Base-by-base conservation (phyloP, 2,113 vertebrate genomes). In the Thunnus thynnus region DNA sequence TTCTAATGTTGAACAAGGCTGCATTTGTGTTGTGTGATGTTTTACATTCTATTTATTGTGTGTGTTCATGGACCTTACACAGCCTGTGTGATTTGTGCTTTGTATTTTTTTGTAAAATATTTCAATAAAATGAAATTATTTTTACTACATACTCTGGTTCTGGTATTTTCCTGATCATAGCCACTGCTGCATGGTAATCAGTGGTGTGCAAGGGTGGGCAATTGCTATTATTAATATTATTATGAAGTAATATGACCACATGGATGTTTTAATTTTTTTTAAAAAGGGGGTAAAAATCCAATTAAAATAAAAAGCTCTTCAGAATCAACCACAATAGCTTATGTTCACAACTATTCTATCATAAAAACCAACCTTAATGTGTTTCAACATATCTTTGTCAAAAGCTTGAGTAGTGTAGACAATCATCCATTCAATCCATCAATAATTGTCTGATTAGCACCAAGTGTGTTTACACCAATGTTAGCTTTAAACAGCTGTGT, bases 31-130 rank as follows among this genome's bases (percentile, higher is more conserved):
- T 75, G 55, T 89, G 79, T 86, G 85, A 61, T 57, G 46, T 85
- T 91, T 88, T 83, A 77, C 86, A 74, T 80, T 86, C 13, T 90
- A 91, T 93, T 92, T 91, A 94, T 93, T 88, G 36, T 88, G 88
- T 85, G 80, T 89, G 83, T 86, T 90, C 66, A 76, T 88, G 72
- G 83, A 92, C 79, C 61, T 85, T 86, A 76, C 79, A 75, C 73
- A 69, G 78, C 69, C 83, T 88, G 71, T 93, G 80, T 86, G 84
- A 81, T 85, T 76, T 91, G 69, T 90, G 85, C 80, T 86, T 90
- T 91, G 80, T 91, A 86, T 82, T 86, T 87, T 93, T 93, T 41
- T 93, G 69, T 79, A 90, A 83, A 77, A 71, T 76, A 78, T 75
- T 83, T 78, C 52, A 91, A 92, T 92, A 87, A 93, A 93, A 82